Evolutionary conservation across 2,797 vertebrate genomes (phyloP).

Genomic region (Cirrhinus mrigala): DNA sequence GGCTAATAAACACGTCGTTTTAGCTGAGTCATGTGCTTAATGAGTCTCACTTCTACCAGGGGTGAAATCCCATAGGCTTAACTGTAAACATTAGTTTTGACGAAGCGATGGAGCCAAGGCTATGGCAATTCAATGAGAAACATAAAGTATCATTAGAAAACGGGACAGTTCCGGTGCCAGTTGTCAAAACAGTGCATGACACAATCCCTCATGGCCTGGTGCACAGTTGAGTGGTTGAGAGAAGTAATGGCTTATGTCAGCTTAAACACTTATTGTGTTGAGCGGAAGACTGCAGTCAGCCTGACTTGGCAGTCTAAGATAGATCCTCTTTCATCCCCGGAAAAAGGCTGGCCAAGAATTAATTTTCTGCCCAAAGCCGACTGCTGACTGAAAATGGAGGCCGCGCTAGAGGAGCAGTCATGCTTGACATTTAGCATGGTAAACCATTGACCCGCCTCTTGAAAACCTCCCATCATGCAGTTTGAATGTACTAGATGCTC

Average conservation of each 20-base stretch:
- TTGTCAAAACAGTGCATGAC: slow-evolving; percentile 64
- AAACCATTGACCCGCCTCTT: slow-evolving; percentile 48
- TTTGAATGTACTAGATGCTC: slow-evolving; percentile 35
- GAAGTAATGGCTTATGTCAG: slow-evolving; percentile 75
- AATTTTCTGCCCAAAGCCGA: slow-evolving; percentile 54
- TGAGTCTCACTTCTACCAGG: slow-evolving; percentile 44
- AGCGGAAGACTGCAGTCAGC: slow-evolving; percentile 72
- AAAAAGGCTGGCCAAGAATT: slow-evolving; percentile 61
- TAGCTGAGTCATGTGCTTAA: slow-evolving; percentile 32
- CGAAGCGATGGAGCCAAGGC: slow-evolving; percentile 56
- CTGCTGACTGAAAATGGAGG: slow-evolving; percentile 41
- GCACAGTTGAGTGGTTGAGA: slow-evolving; percentile 63
- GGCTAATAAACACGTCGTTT: slow-evolving; percentile 13
- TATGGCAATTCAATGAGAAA: slow-evolving; percentile 12
- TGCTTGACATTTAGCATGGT: slow-evolving; percentile 49
- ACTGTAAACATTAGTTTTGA: slow-evolving; percentile 68
- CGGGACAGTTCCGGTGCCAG: slow-evolving; percentile 55
- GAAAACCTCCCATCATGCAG: slow-evolving; percentile 36
- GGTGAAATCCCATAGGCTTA: slow-evolving; percentile 66
- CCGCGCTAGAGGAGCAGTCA: slow-evolving; percentile 42
- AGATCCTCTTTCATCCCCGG: slow-evolving; percentile 65
- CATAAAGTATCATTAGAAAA: slow-evolving; percentile 59
- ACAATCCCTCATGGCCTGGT: slow-evolving; percentile 69
- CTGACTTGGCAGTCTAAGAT: slow-evolving; percentile 74
- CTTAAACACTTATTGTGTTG: slow-evolving; percentile 73